Percentiles rank a stretch among this genome's conserved stretches.
Conservation (phyloP, 2,113 vertebrate genomes). For the Thalassoma bifasciatum region DNA sequence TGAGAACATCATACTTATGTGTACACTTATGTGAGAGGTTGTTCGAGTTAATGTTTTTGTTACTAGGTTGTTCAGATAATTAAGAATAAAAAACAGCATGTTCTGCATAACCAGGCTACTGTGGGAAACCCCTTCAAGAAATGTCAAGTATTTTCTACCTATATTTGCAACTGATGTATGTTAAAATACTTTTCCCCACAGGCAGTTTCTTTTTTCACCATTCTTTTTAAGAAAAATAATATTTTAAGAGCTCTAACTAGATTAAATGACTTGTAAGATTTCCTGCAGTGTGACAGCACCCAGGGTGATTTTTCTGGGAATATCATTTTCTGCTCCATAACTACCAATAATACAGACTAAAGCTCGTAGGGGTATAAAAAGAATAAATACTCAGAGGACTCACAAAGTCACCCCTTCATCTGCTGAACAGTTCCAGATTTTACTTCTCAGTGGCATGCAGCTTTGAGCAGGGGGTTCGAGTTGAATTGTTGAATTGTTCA, state of each 20-base stretch:
- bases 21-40: background rate
- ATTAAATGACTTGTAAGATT: constrained; percentile 75
- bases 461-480: constrained; percentile 34
- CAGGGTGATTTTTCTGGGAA: constrained; percentile 74
- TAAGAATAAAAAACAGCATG: background rate
- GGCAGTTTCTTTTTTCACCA: constrained; percentile 3
- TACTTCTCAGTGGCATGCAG: constrained; percentile 50
- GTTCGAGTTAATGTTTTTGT: background rate
- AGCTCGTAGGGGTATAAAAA: constrained; percentile 69
- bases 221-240: constrained; percentile 54
- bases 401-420: constrained; percentile 76
- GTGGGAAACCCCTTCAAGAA: background rate
- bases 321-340: constrained; percentile 78
- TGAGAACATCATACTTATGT: background rate
- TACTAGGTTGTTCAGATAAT: background rate
- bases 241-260: constrained; percentile 63
- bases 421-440: constrained; percentile 78
- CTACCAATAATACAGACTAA: constrained; percentile 75
- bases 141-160: constrained; percentile 16
- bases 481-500: constrained; percentile 20
- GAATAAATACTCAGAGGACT: constrained; percentile 76
- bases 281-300: constrained; percentile 67
- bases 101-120: background rate
- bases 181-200: constrained; percentile 21
- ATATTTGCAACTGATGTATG: background rate